These are phyloP conservation scores for Tridacna gigas DNA, from an alignment of 2,888 invertebrate genomes.

Conservation along the genomic window DNA sequence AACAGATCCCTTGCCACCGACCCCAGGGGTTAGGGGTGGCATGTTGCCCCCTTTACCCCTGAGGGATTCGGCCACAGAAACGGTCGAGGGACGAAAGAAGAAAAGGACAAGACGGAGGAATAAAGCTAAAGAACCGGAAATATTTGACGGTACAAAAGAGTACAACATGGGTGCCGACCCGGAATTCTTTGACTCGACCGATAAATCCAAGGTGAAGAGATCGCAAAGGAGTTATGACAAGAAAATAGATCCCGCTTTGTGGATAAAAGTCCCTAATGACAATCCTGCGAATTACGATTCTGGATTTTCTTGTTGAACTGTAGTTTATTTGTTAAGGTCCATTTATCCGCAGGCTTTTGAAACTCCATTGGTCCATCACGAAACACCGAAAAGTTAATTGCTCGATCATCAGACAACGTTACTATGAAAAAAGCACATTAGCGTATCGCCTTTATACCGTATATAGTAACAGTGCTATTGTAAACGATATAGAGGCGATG, in stretches of 20 bases:
- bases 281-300: constrained; percentile 25
- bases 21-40: constrained; percentile 31
- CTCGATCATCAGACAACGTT: too few relatives aligned
- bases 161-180: constrained; percentile 72
- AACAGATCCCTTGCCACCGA: constrained; percentile 34
- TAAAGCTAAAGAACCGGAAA: constrained; percentile 68
- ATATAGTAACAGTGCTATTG: too few relatives aligned
- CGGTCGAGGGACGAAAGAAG: constrained; percentile 47
- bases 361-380: too few relatives aligned
- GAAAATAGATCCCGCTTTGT: constrained; percentile 61
- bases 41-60: constrained; percentile 62
- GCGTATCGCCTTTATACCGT: too few relatives aligned
- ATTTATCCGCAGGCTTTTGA: too few relatives aligned
- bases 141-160: constrained; percentile 73
- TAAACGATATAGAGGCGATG: too few relatives aligned
- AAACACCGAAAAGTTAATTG: too few relatives aligned
- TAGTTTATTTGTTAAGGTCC: too few relatives aligned
- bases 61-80: constrained; percentile 59
- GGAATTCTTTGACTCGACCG: constrained; percentile 67
- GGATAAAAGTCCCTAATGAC: constrained; percentile 58
- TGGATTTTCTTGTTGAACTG: constrained; percentile 1
- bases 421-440: too few relatives aligned
- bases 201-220: constrained; percentile 71
- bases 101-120: constrained; percentile 64
- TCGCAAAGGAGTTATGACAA: constrained; percentile 67